These are phyloP conservation scores for Allacma fusca DNA, from an alignment of 2,888 invertebrate species.

Conservation along the genomic window DNA sequence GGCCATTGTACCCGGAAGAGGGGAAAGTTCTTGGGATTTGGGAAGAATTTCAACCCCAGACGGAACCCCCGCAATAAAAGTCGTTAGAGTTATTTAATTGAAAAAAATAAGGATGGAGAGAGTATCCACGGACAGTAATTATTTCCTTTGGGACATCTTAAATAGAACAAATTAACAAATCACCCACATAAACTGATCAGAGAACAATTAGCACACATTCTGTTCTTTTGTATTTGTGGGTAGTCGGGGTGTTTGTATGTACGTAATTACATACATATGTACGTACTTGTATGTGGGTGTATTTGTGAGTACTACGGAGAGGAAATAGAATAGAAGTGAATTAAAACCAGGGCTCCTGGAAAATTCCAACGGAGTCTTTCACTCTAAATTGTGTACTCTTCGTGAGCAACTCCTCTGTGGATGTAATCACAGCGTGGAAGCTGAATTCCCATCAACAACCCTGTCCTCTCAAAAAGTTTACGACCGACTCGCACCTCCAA, in stretches of 20 bases:
- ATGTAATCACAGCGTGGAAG: background rate
- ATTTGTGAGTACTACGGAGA: no score
- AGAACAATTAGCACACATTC: constrained; percentile 23
- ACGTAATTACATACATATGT: background rate
- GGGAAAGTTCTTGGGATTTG: background rate
- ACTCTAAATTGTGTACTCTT: no score
- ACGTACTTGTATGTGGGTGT: no score
- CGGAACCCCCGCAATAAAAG: background rate
- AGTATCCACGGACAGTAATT: constrained; percentile 23
- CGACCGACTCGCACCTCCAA: background rate
- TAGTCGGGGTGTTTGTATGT: background rate
- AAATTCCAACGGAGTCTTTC: no score
- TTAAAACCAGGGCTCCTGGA: no score
- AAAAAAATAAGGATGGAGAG: constrained; percentile 20
- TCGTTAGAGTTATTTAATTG: constrained; percentile 28
- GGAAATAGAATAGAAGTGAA: no score
- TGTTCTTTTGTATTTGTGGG: background rate
- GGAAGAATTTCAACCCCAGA: background rate
- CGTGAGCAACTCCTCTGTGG: no score
- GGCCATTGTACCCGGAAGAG: no score
- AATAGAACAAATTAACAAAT: constrained; percentile 34
- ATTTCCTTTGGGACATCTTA: constrained; percentile 30
- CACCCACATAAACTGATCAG: constrained; percentile 33
- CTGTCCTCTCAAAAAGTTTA: background rate
- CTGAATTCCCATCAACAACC: background rate